Conservation (phyloP, 2,113 vertebrate species). For the Stercorarius parasiticus region DNA sequence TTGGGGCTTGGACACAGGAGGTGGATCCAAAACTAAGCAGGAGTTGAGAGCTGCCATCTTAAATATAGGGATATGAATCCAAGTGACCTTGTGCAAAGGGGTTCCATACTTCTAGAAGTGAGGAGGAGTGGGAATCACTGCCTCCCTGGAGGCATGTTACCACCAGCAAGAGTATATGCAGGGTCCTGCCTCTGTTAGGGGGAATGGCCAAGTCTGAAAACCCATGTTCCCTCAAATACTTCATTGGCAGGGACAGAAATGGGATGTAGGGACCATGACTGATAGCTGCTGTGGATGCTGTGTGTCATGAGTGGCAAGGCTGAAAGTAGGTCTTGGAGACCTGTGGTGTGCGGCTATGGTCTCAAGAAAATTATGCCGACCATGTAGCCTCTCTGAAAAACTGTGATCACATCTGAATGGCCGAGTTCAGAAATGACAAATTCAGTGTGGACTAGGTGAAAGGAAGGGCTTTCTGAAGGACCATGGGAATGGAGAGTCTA, state of each 20-base stretch:
- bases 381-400: not conserved
- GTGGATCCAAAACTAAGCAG: not conserved
- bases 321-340: not conserved
- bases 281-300: not conserved
- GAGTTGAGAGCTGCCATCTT: not conserved
- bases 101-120: not conserved
- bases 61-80: not conserved
- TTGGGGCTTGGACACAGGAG: not conserved
- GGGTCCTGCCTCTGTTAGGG: not conserved
- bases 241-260: not conserved
- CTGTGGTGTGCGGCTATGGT: not conserved
- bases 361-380: not conserved
- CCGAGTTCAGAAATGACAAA: not conserved
- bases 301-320: not conserved
- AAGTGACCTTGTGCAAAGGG: not conserved
- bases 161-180: not conserved
- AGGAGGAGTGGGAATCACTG: not conserved
- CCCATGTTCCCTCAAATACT: accelerated
- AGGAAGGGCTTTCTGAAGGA: not conserved
- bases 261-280: not conserved
- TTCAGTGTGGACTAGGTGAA: not conserved
- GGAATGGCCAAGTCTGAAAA: not conserved
- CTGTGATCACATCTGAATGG: not conserved
- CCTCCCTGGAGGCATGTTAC: not conserved
- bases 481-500: not conserved